Evolutionary conservation across 1,140 invertebrate genomes (phyloP).

Genomic region (Papilio xuthus): DNA sequence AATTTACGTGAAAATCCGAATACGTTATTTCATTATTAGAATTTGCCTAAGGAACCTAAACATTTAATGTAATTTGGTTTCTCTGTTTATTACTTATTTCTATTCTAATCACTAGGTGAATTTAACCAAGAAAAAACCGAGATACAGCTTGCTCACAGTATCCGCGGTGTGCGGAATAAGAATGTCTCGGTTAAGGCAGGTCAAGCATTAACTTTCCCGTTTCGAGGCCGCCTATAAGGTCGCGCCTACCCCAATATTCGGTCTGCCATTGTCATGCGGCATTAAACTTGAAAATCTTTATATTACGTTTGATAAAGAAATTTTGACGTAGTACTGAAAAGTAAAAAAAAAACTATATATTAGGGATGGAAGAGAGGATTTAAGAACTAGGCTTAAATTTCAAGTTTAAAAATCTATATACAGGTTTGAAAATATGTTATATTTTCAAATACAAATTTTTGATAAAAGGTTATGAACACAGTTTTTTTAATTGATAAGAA

Average conservation of each 20-base stretch:
- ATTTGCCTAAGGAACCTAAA: too few species aligned
- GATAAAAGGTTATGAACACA: not conserved
- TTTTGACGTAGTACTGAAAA: too few species aligned
- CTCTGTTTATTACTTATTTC: too few species aligned
- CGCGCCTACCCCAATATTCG: not conserved
- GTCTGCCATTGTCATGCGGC: not conserved
- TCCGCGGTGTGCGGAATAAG: not conserved
- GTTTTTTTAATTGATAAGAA: not conserved
- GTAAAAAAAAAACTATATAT: too few species aligned
- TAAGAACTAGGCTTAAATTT: too few species aligned
- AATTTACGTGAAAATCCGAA: too few species aligned
- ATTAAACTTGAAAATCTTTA: not conserved
- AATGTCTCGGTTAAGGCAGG: conserved; percentile 22
- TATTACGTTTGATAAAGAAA: not conserved
- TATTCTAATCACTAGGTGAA: not conserved
- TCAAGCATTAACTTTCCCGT: conserved; percentile 22
- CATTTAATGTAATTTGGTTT: too few species aligned
- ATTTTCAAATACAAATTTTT: not conserved
- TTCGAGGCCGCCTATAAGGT: conserved; percentile 10
- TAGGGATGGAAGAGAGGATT: too few species aligned
- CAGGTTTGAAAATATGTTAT: too few species aligned
- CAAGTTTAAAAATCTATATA: too few species aligned
- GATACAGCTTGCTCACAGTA: not conserved
- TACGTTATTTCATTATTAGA: too few species aligned
- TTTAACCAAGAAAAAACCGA: not conserved